Evolutionary conservation across 2,888 invertebrate species (phyloP).

Genomic region (Polydrusus cervinus): DNA sequence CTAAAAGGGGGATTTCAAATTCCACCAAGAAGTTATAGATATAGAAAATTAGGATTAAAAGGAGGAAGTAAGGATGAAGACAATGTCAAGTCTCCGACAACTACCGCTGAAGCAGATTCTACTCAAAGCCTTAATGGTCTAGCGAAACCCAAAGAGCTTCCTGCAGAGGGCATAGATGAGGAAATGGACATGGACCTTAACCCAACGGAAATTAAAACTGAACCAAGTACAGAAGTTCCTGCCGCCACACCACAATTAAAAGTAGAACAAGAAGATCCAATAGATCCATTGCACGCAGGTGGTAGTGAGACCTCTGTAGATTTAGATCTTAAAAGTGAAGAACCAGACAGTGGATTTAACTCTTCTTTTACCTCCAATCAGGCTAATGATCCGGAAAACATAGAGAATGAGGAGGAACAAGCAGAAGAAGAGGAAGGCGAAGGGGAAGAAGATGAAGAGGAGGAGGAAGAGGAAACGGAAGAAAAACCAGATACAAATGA

Average conservation of each 20-base stretch:
- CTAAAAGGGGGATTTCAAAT: constrained; percentile 65
- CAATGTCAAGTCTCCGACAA: constrained; percentile 59
- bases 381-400: constrained; percentile 48
- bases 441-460: constrained; percentile 51
- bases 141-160: constrained; percentile 42
- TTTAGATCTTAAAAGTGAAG: constrained; percentile 55
- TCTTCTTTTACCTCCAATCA: constrained; percentile 49
- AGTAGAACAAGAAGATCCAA: constrained; percentile 30
- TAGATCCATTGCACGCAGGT: constrained; percentile 15
- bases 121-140: constrained; percentile 55
- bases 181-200: constrained; percentile 43
- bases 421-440: constrained; percentile 44
- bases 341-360: constrained; percentile 57
- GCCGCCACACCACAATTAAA: constrained; percentile 5
- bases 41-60: constrained; percentile 64
- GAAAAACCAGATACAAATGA: constrained; percentile 43
- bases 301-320: constrained; percentile 48
- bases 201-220: constrained; percentile 46
- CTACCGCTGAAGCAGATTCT: constrained; percentile 63
- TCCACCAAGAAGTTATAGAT: constrained; percentile 55
- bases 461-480: constrained; percentile 50
- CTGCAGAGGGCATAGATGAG: constrained; percentile 25
- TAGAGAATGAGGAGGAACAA: constrained; percentile 53
- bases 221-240: constrained; percentile 34
- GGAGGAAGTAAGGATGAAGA: constrained; percentile 68